These are phyloP conservation scores for Apis mellifera DNA, from an alignment of 1,140 invertebrate species.

Conservation along the genomic window Amel_HAv3.1 CM009933.2:6944501-6945000, in stretches of 20 bases:
- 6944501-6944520: slow-evolving; percentile 18
- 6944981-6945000: no score
- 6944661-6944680: background rate
- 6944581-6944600: slow-evolving; percentile 58
- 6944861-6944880: background rate
- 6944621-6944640: slow-evolving; percentile 31
- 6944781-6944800: slow-evolving; percentile 27
- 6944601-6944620: slow-evolving; percentile 58
- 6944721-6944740: slow-evolving; percentile 10
- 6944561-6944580: slow-evolving; percentile 56
- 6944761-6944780: slow-evolving; percentile 31
- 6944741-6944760: slow-evolving; percentile 16
- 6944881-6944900: background rate
- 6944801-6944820: slow-evolving; percentile 41
- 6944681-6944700: no score
- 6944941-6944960: no score
- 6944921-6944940: background rate
- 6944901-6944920: background rate
- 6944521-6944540: background rate
- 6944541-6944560: slow-evolving; percentile 37
- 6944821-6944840: background rate
- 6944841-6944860: background rate
- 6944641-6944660: background rate
- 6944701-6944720: slow-evolving; percentile 22
- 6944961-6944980: no score